These are phyloP conservation scores for Xerus inauris DNA, from an alignment of 2,113 vertebrate species.

Conservation along the genomic window DNA sequence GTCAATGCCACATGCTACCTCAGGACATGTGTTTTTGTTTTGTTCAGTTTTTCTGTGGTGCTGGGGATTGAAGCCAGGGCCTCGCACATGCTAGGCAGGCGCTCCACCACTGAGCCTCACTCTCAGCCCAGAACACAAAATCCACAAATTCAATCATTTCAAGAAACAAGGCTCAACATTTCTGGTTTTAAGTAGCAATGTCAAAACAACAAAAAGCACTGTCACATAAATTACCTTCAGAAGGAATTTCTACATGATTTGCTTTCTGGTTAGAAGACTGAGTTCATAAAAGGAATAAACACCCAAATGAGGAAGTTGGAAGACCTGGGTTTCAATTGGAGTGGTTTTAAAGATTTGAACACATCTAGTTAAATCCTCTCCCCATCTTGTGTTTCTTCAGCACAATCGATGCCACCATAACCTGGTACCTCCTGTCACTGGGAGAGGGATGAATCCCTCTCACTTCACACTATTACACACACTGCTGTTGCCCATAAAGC, in stretches of 20 bases:
- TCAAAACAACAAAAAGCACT: not conserved
- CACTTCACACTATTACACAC: not conserved
- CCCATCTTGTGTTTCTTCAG: not conserved
- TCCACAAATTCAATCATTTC: not conserved
- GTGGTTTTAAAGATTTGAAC: not conserved
- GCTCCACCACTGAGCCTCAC: too few relatives aligned
- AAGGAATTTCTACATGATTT: not conserved
- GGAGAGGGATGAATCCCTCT: not conserved
- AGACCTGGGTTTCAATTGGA: not conserved
- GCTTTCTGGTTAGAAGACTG: not conserved
- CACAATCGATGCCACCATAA: not conserved
- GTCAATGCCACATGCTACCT: not conserved
- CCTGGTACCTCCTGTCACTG: not conserved
- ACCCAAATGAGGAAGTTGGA: not conserved
- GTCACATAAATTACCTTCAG: not conserved
- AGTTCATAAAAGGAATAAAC: not conserved
- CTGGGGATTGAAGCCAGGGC: too few relatives aligned
- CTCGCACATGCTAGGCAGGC: too few relatives aligned
- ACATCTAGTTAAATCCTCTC: not conserved
- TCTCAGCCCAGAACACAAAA: not conserved
- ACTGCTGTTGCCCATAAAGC: rapidly evolving
- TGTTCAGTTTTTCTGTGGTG: too few relatives aligned
- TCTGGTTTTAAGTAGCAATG: conserved; percentile 14
- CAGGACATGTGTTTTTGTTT: too few relatives aligned
- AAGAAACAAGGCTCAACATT: conserved; percentile 25